These are phyloP conservation scores for Lepetodrilus schrolli DNA, from an alignment of 2,888 invertebrate species.

Conservation along the genomic window DNA sequence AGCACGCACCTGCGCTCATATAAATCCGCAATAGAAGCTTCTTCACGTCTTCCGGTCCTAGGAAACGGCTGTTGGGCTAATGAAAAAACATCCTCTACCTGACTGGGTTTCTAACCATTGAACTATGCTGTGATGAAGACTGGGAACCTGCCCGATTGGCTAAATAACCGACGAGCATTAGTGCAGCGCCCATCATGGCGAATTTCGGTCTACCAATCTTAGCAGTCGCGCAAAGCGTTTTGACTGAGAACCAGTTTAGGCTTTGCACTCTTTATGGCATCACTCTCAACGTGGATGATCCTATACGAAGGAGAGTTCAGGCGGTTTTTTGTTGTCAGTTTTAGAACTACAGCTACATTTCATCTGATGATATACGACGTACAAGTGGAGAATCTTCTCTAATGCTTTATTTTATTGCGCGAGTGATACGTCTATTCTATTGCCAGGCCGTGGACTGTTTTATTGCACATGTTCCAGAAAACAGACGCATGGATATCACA, in stretches of 20 bases:
- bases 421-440: not conserved
- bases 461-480: not conserved
- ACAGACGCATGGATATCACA: not conserved
- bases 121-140: too few species aligned
- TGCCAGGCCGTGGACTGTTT: not conserved
- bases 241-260: not conserved
- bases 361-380: not conserved
- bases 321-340: not conserved
- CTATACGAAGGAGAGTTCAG: not conserved
- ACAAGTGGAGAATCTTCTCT: not conserved
- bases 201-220: too few species aligned
- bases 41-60: too few species aligned
- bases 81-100: too few species aligned
- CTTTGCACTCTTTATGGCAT: too few species aligned
- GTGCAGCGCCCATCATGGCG: too few species aligned
- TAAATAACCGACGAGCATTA: too few species aligned
- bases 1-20: slow-evolving; percentile 5
- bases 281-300: too few species aligned
- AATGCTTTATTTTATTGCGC: not conserved
- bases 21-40: not conserved
- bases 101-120: too few species aligned
- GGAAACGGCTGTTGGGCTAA: not conserved
- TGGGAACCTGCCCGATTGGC: too few species aligned
- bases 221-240: not conserved
- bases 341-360: not conserved